phyloP scores from a whole-genome alignment of 2,797 vertebrate species.

The Poecilia wingei region DNA sequence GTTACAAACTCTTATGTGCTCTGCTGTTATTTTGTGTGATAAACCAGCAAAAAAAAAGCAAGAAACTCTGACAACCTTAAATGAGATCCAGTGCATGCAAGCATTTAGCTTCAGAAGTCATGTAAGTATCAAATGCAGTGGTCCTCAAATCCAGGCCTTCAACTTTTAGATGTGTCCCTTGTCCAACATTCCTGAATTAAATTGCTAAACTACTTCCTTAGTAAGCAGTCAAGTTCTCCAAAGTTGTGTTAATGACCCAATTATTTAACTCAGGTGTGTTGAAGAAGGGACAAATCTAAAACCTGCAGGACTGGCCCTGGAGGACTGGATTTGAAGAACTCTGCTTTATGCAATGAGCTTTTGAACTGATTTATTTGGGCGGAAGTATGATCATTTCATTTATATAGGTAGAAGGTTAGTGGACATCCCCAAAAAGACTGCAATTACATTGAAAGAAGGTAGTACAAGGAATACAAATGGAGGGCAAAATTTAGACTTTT shows the following conservation, averaged over 20 bases:
- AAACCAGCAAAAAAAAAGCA: not conserved
- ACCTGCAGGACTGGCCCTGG: too few species aligned
- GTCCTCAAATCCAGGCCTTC: too few species aligned
- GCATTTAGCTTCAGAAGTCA: not conserved
- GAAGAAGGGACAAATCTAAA: too few species aligned
- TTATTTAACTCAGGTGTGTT: too few species aligned
- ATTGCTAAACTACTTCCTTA: too few species aligned
- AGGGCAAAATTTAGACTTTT: not conserved
- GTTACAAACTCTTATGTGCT: not conserved
- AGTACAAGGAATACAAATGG: not conserved
- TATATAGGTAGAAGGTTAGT: not conserved
- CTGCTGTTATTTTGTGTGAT: not conserved
- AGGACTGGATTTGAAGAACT: not conserved
- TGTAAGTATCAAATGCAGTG: not conserved
- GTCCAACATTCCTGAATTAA: too few species aligned
- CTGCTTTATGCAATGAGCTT: not conserved
- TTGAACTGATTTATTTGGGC: not conserved
- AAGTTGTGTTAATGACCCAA: too few species aligned
- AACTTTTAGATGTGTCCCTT: too few species aligned
- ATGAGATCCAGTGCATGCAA: too few species aligned
- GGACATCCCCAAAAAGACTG: not conserved
- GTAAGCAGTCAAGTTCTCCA: too few species aligned
- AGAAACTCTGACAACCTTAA: not conserved
- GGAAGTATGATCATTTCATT: not conserved
- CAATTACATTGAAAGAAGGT: not conserved